Base-by-base conservation (phyloP, 2,888 invertebrate genomes). In the Pristionchus fissidentatus region DNA sequence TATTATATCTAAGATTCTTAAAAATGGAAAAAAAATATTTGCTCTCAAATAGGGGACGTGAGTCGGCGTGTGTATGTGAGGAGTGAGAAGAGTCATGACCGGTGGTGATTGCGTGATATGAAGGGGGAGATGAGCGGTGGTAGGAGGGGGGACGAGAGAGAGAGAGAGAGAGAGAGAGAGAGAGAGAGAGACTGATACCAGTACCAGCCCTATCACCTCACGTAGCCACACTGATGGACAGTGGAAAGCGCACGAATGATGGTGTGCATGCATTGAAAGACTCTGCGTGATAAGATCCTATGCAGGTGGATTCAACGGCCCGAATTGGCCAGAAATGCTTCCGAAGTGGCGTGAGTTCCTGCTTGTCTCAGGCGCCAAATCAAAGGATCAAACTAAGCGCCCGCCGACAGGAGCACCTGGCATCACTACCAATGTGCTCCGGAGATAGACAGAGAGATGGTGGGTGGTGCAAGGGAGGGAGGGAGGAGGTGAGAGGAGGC, bases 101-200 rank as follows among this genome's bases (percentile, higher is more conserved):
- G 7, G 13, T n/a, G n/a, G n/a, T 13, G 70, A 70, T 70, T 70
- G 70, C 70, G 70, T 70, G 43, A 43, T 70, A 26, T 70, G 70
- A 70, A 70, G 66, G 70, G 13, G n/a, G n/a, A 32, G 70, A 66
- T 70, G 70, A 70, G 70, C 8, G 41, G 70, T n/a, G n/a, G 35
- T 22, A n/a, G 41, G 70, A 22, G 22, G 22, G 55, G 55, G 55
- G 55, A n/a, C n/a, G n/a, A n/a, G n/a, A n/a, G n/a, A 70, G 66
- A 41, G 13, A 19, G n/a, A 32, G 70, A 66, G 41, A 41, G 43
- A 41, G n/a, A 26, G 70, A n/a, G n/a, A 15, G 32, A n/a, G 41
- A 41, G 22, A 19, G 22, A n/a, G 55, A n/a, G 55, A 19, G 55
- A 55, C 55, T 0, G 70, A 70, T 70, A 70, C 38, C n/a, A 41